Base-by-base conservation (phyloP, 2,797 vertebrate genomes). In the Poecilia gillii region DNA sequence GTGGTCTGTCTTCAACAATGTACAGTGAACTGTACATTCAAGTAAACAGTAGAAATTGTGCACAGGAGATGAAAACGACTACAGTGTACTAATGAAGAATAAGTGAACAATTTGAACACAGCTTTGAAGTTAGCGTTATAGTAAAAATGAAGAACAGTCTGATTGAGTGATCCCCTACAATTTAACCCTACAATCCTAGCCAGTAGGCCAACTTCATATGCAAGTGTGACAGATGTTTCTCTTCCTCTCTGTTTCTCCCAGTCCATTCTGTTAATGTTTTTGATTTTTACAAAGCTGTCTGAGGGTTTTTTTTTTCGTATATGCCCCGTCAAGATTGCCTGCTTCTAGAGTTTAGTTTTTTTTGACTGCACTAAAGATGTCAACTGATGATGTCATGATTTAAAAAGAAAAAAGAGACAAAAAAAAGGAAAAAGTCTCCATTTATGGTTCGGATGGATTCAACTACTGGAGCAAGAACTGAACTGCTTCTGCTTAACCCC, bases 291-390 rank as follows among this genome's bases (percentile, higher is more conserved):
- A 83, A 91, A 91, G 84, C 85, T 89, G 87, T 89, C 89, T 83
- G 81, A 80, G 66, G 62, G 76, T 68, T 70, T 72, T 70, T 28
- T 73, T 74, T 18, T 72, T 75, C 80, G 72, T 79, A 47, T 57
- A 82, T 70, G 77, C 57, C 81, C 12, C 43, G 14, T 86, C 77
- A 91, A 83, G 82, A 90, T 92, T 93, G 90, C 89, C 90, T 91
- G 91, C 89, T 91, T 89, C 75, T 94, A 76, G 70, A 82, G 53
- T 85, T 88, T 90, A 71, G 84, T 83, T 70, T 82, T 84, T 85
- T 91, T 91, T 84, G 85, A 94, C 91, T 94, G 94, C 94, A 91
- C 94, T 94, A 93, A 94, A 94, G 93, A 95, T 95, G 94, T 95
- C 95, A 95, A 92, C 84, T 85, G 83, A 96, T 95, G 95, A 96